Conservation (phyloP, 1,140 invertebrate genomes). For the Drosophila aff. region DNA sequence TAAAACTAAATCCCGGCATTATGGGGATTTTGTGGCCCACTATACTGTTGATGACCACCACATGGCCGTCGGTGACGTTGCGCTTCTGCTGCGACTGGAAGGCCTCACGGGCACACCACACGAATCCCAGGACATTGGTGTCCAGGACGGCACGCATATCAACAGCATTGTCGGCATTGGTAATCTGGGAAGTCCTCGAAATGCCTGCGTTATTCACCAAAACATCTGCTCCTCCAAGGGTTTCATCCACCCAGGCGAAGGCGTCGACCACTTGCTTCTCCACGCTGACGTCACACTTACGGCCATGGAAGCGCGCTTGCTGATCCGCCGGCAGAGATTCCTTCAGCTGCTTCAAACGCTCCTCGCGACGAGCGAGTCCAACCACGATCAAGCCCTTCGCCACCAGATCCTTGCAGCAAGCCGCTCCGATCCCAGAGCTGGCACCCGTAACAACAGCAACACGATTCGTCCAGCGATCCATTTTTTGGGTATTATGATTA, state of each 20-base stretch:
- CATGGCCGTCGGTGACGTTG: conserved; percentile 88
- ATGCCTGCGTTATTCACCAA: conserved; percentile 89
- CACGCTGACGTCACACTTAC: conserved; percentile 87
- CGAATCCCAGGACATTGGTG: conserved; percentile 87
- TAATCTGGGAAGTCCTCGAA: conserved; percentile 86
- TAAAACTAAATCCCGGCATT: conserved; percentile 54
- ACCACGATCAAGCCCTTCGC: conserved; percentile 88
- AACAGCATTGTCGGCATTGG: conserved; percentile 80
- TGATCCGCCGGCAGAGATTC: conserved; percentile 36
- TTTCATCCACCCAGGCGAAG: conserved; percentile 88
- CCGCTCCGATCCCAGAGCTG: conserved; percentile 87
- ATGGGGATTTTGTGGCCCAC: conserved; percentile 67
- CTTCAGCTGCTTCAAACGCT: conserved; percentile 86
- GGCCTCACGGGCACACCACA: conserved; percentile 86
- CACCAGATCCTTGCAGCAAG: conserved; percentile 84
- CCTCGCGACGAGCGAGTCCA: conserved; percentile 88
- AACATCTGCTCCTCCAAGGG: conserved; percentile 88
- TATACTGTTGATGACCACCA: conserved; percentile 82
- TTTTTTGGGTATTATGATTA: neutral
- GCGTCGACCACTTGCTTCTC: conserved; percentile 88
- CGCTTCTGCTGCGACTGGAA: conserved; percentile 87
- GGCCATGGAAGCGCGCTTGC: conserved; percentile 30
- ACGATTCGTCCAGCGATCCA: conserved; percentile 50
- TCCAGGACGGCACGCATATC: conserved; percentile 42
- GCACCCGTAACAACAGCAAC: conserved; percentile 84